These are phyloP conservation scores for Sardina pilchardus DNA, from an alignment of 2,113 vertebrate species.

Conservation along the genomic window DNA sequence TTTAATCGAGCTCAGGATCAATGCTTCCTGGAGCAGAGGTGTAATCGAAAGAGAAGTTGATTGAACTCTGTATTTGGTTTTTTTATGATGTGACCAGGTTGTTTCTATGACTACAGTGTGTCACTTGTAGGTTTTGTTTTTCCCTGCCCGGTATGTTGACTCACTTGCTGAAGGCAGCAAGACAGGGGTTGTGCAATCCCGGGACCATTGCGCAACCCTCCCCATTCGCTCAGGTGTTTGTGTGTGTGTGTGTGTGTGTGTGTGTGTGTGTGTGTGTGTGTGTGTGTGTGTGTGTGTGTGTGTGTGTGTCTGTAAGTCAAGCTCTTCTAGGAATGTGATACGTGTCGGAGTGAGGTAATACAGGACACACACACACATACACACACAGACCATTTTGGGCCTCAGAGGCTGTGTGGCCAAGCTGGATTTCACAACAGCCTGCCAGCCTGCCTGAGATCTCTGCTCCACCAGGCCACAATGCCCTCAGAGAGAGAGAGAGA, in stretches of 20 bases:
- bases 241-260: slow-evolving; percentile 27
- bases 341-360: slow-evolving; percentile 51
- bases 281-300: background rate
- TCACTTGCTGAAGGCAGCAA: slow-evolving; percentile 46
- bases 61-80: background rate
- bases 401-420: slow-evolving; percentile 18
- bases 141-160: slow-evolving; percentile 42
- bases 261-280: slow-evolving; percentile 32
- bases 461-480: slow-evolving; percentile 13
- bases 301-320: slow-evolving; percentile 40
- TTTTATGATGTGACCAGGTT: slow-evolving; percentile 37
- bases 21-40: background rate
- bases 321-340: slow-evolving; percentile 43
- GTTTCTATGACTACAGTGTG: slow-evolving; percentile 43
- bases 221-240: slow-evolving; percentile 45
- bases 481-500: slow-evolving; percentile 18
- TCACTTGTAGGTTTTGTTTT: slow-evolving; percentile 38
- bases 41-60: background rate
- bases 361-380: slow-evolving; percentile 24
- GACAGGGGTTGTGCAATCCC: slow-evolving; percentile 50
- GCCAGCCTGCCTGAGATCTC: slow-evolving; percentile 24
- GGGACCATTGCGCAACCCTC: slow-evolving; percentile 44
- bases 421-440: slow-evolving; percentile 41
- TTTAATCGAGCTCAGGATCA: background rate
- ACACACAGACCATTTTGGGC: slow-evolving; percentile 30